Percentiles rank a stretch among this genome's conserved stretches.
phyloP scores from a whole-genome alignment of 2,888 invertebrate genomes.

The Agriopis marginaria region DNA sequence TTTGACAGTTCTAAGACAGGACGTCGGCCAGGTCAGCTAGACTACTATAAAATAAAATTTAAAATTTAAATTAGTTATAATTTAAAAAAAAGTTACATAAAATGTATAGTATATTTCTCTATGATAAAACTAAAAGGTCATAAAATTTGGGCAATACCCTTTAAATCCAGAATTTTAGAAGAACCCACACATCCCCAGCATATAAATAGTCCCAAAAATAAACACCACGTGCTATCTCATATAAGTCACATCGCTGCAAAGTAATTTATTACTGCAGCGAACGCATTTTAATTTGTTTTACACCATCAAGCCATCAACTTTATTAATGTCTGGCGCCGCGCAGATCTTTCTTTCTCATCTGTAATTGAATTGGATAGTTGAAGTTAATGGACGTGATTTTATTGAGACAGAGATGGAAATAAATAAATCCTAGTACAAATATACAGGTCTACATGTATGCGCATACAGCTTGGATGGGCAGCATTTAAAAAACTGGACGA shows the following conservation, averaged over 20 bases:
- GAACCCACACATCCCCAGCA: neutral
- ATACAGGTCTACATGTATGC: no score
- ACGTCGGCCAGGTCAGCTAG: no score
- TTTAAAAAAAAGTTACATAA: no score
- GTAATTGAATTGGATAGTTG: conserved; percentile 29
- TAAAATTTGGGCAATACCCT: no score
- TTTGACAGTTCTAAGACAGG: no score
- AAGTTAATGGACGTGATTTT: neutral
- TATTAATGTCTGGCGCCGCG: conserved; percentile 55
- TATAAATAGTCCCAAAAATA: conserved; percentile 22
- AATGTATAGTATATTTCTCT: no score
- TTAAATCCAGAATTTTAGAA: neutral
- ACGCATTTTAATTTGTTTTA: conserved; percentile 68
- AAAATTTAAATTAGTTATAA: no score
- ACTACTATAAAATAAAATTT: no score
- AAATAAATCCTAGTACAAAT: neutral
- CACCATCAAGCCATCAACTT: conserved; percentile 59
- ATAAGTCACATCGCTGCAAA: conserved; percentile 45
- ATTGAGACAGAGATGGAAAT: neutral
- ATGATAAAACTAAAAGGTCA: no score
- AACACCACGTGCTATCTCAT: conserved; percentile 23
- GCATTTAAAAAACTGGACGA: no score
- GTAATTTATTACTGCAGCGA: conserved; percentile 65
- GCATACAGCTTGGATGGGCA: no score
- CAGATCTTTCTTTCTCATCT: conserved; percentile 40